Evolutionary conservation across 2,888 invertebrate genomes (phyloP), one percentile per base, ranked within the genome.

Genomic region (Platynereis dumerilii): DNA sequence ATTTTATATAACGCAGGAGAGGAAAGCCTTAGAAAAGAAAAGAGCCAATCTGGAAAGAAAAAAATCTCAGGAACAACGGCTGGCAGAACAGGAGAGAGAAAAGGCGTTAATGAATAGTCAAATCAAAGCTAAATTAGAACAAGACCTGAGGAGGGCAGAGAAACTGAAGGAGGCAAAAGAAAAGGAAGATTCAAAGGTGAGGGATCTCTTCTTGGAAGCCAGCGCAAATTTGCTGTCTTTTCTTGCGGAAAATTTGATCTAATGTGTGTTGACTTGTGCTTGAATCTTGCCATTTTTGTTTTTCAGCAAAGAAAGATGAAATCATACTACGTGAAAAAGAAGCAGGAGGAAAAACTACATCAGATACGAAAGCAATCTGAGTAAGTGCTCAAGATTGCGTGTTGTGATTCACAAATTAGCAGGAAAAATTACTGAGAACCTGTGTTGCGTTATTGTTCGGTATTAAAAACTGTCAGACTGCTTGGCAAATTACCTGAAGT

Each of bases 51-150:
- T 66, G 29, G 63, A 69, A 53, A 52, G 66, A 48, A 66, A 59
- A 42, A 66, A 66, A 64, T 67, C 69, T 26, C 59, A 67, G 67
- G 67, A 67, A 54, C 54, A 64, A 26, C 48, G 67, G 26, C 22
- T 64, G 20, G 59, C 57, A 17, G 27, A 28, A 7, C 63, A 67
- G 64, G 53, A 57, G 39, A 34, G 60, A 29, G 67, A 67, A 42
- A 53, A 55, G 55, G 67, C 64, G 24, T 59, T 64, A 24, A 44
- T 58, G 24, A 12, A 28, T 2, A 20, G 26, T 24, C 24, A 26
- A 26, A 22, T 67, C 28, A 59, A 22, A 17, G 15, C 34, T 39
- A 58, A 58, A 15, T 64, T 64, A 53, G 67, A 59, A 29, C 48
- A 45, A 34, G 64, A 64, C 27, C 53, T 67, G 2, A 44, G 28